Conservation (phyloP, 2,113 vertebrate species). For the Carollia perspicillata region DNA sequence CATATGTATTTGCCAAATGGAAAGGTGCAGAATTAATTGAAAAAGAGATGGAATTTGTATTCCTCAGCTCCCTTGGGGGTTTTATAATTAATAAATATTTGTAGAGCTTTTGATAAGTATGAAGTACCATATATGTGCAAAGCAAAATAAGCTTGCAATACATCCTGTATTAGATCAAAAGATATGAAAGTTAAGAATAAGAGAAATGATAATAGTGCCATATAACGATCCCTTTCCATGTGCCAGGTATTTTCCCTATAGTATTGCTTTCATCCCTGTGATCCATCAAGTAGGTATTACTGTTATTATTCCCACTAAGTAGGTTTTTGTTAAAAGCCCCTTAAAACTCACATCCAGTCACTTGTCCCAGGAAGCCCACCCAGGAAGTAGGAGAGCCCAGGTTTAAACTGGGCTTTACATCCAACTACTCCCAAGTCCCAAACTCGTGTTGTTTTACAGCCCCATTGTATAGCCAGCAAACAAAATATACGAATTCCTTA, state of each 20-base stretch:
- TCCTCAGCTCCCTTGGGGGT: slow-evolving; percentile 48
- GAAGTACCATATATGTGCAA: slow-evolving; percentile 5
- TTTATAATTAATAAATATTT: slow-evolving; percentile 74
- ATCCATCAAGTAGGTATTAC: neutral
- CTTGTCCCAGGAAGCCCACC: neutral
- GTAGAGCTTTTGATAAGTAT: slow-evolving; percentile 56
- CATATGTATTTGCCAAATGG: slow-evolving; percentile 61
- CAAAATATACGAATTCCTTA: neutral
- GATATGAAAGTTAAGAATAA: neutral
- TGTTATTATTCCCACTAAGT: neutral
- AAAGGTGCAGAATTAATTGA: slow-evolving; percentile 74
- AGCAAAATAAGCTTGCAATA: slow-evolving; percentile 35
- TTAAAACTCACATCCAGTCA: neutral
- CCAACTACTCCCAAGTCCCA: neutral
- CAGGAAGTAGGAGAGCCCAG: neutral
- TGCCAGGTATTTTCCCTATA: neutral
- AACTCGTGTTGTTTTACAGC: neutral
- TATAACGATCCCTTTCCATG: no score
- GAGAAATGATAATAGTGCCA: neutral
- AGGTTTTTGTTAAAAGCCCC: slow-evolving; percentile 14
- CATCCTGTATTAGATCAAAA: neutral
- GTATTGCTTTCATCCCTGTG: neutral
- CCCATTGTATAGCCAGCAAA: neutral
- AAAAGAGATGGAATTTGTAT: slow-evolving; percentile 70
- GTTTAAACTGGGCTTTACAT: neutral